Percentiles rank a stretch among this genome's conserved stretches.
phyloP scores from a whole-genome alignment of 2,888 invertebrate genomes.

The Tridacna gigas region DNA sequence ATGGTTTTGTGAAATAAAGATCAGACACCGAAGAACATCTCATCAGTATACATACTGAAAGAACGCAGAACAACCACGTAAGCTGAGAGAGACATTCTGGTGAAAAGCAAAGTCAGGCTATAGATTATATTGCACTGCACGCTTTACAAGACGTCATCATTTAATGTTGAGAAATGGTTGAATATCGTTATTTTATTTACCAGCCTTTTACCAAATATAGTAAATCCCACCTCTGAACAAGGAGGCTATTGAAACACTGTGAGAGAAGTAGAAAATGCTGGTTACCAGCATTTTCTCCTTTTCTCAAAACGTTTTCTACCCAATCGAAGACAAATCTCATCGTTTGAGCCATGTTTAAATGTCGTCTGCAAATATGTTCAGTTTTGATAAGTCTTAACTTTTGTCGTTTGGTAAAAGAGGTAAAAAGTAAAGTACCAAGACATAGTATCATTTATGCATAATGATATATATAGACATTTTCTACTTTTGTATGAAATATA shows the following conservation, averaged over 20 bases:
- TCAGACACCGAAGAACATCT: too few species aligned
- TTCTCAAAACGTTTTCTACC: not conserved
- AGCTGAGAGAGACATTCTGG: too few species aligned
- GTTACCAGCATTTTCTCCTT: not conserved
- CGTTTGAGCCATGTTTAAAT: not conserved
- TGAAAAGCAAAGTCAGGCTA: too few species aligned
- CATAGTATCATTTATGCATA: too few species aligned
- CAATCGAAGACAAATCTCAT: not conserved
- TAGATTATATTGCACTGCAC: too few species aligned
- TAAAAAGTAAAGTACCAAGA: not conserved
- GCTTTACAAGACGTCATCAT: too few species aligned
- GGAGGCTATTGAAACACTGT: not conserved
- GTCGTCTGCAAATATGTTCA: not conserved
- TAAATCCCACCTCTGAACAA: not conserved
- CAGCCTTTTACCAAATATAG: not conserved
- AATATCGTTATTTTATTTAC: not conserved
- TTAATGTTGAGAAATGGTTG: not conserved
- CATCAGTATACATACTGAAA: too few species aligned
- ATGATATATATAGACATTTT: too few species aligned
- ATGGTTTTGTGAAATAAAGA: too few species aligned
- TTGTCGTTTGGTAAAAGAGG: not conserved
- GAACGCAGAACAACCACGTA: too few species aligned
- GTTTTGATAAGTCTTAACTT: not conserved
- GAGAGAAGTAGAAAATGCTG: not conserved
- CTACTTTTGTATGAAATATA: too few species aligned